These are phyloP conservation scores for Ochropleura plecta DNA, from an alignment of 2,888 invertebrate species.

Conservation along the genomic window DNA sequence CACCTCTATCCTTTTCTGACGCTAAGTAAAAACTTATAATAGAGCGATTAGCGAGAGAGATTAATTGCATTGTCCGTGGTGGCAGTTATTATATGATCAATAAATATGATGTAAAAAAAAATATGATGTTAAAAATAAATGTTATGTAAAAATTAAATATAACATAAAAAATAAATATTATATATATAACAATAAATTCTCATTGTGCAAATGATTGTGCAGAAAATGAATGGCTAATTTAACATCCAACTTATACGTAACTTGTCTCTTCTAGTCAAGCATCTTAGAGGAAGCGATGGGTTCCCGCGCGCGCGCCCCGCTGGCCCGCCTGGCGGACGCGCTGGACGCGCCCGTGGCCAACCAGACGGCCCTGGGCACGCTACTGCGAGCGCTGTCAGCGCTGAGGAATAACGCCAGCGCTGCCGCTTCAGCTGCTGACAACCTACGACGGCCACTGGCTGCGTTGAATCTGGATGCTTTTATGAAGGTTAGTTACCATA, in stretches of 20 bases:
- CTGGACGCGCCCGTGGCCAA: slow-evolving; percentile 95
- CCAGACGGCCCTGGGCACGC: slow-evolving; percentile 93
- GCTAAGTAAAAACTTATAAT: not conserved
- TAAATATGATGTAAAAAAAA: no score
- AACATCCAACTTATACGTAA: no score
- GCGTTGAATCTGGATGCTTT: slow-evolving; percentile 92
- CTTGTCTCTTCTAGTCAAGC: slow-evolving; percentile 90
- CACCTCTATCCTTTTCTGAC: not conserved
- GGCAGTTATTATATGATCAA: no score
- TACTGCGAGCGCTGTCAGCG: slow-evolving; percentile 93
- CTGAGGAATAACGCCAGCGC: slow-evolving; percentile 94
- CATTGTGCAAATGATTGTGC: no score
- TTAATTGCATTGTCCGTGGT: not conserved
- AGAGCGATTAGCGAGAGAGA: not conserved
- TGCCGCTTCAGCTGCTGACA: slow-evolving; percentile 94
- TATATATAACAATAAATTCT: no score
- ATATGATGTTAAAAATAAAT: no score
- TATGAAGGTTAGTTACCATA: slow-evolving; percentile 80
- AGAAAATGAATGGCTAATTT: not conserved
- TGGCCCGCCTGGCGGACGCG: slow-evolving; percentile 94
- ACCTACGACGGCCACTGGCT: slow-evolving; percentile 93
- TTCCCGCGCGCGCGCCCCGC: slow-evolving; percentile 92
- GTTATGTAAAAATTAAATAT: no score
- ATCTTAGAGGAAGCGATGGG: slow-evolving; percentile 94
- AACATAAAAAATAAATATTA: no score